Base-by-base conservation (phyloP, 1,140 invertebrate genomes). In the Conus betulinus region DNA sequence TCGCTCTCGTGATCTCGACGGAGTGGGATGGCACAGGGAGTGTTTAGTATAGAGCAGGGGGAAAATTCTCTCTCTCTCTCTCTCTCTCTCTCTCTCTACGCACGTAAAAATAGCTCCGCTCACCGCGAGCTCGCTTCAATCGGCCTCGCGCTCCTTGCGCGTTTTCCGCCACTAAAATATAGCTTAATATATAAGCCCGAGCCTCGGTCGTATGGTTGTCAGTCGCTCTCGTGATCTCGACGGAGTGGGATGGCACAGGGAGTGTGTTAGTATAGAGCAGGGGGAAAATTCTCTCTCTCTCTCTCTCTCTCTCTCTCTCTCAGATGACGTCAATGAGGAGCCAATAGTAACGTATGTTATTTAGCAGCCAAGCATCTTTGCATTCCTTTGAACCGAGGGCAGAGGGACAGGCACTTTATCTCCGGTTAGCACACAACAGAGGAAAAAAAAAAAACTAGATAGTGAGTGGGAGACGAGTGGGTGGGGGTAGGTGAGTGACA, bases 321-420 rank as follows among this genome's bases (percentile, higher is more conserved):
- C n/a, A 5, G 85, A 71, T 78, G 74, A 76, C 84, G 82, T 84
- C 23, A 84, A 86, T n/a, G 51, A 52, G 27, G 53, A 60, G 85
- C 79, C 85, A 87, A 87, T 87, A 87, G 85, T 25, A 87, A 87
- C 85, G 39, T 39, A 57, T 27, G 23, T 63, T 85, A 39, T 67
- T 10, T 74, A 39, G 39, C 52, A 10, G 83, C 39, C 71, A 74
- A 78, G 85, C 85, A 87, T 87, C 85, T 78, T 57, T 11, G 27
- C 85, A 87, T 87, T 87, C 85, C 85, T 52, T 17, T 78, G 7
- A 51, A 78, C 39, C 4, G 8, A 8, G 25, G 25, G 39, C 11
- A 39, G 76, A 51, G 7, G 76, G 39, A 78, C 39, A 78, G 76
- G 7, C 27, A 78, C n/a, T 78, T 39, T 78, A 78, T 78, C 25